Percentiles rank a stretch among this genome's conserved stretches.
These are phyloP conservation scores for Nycticorax nycticorax DNA, from an alignment of 2,113 vertebrate genomes.

Conservation along the genomic window DNA sequence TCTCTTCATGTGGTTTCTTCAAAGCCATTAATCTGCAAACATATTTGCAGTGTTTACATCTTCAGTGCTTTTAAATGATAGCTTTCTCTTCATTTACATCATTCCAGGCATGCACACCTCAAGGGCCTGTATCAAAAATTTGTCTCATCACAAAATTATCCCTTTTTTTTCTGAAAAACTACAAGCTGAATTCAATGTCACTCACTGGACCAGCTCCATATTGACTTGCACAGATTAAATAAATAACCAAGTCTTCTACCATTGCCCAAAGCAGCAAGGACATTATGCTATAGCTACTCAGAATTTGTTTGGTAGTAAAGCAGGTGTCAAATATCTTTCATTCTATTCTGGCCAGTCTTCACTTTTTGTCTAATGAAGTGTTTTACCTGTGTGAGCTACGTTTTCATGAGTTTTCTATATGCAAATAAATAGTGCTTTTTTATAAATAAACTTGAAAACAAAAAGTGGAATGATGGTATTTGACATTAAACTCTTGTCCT, in stretches of 20 bases:
- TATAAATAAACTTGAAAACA: background rate
- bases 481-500: background rate
- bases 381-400: background rate
- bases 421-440: background rate
- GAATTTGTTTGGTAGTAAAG: background rate
- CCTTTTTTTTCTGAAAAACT: background rate
- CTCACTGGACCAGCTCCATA: background rate
- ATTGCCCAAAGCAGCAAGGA: background rate
- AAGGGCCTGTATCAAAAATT: background rate
- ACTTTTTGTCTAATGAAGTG: background rate
- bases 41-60: background rate
- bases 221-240: background rate
- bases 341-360: background rate
- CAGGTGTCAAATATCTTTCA: background rate
- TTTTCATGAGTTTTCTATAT: background rate
- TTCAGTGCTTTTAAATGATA: background rate
- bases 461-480: background rate
- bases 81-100: background rate
- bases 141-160: background rate
- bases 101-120: background rate
- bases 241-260: background rate
- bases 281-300: background rate
- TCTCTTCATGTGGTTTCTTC: background rate
- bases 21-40: background rate
- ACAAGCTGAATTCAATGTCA: background rate